These are phyloP conservation scores for Drosophila rubida DNA, from an alignment of 2,888 invertebrate species.

Conservation along the genomic window DNA sequence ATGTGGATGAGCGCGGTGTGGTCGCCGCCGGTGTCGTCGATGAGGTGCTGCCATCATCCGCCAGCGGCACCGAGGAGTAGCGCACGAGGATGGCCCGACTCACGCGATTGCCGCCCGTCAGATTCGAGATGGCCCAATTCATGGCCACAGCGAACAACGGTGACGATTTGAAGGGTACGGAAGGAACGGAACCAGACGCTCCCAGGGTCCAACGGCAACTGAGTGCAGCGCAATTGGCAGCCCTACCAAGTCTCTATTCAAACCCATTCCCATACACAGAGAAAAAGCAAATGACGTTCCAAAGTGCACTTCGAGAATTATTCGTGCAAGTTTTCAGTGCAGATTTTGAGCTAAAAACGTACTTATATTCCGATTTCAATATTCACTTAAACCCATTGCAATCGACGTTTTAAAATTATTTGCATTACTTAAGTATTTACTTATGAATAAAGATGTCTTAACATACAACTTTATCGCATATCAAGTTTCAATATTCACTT, in stretches of 20 bases:
- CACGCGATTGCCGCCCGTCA: constrained; percentile 84
- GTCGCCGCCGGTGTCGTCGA: constrained; percentile 67
- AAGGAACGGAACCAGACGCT: constrained; percentile 45
- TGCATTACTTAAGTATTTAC: no score
- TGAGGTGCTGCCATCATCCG: constrained; percentile 71
- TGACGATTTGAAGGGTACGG: constrained; percentile 2
- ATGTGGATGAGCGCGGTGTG: constrained; percentile 59
- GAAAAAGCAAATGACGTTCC: no score
- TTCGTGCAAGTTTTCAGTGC: no score
- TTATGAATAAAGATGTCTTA: no score
- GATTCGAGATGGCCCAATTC: constrained; percentile 85
- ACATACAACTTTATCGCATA: no score
- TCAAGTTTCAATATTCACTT: no score
- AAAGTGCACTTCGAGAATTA: not conserved
- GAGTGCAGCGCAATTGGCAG: constrained; percentile 36
- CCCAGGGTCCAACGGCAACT: constrained; percentile 62
- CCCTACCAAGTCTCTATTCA: not conserved
- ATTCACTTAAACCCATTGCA: no score
- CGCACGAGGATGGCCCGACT: constrained; percentile 84
- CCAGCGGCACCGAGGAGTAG: constrained; percentile 83
- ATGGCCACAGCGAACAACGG: constrained; percentile 57
- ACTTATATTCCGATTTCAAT: no score
- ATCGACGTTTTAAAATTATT: no score
- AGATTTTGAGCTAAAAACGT: no score
- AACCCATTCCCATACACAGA: not conserved